Evolutionary conservation across 2,797 vertebrate species (phyloP).

Genomic region (Cirrhinus mrigala): DNA sequence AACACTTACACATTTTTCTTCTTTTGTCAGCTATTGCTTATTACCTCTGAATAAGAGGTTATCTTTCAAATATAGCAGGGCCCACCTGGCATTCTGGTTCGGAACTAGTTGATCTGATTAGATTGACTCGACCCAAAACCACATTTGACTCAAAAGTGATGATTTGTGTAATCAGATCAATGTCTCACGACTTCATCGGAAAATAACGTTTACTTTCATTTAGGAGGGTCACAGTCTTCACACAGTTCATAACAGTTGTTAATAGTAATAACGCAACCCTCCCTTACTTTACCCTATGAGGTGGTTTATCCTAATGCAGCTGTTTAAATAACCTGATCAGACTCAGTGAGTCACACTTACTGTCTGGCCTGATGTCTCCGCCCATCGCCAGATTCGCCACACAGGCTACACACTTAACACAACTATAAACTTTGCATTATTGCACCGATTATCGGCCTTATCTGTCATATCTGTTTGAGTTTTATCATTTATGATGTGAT

Average conservation of each 20-base stretch:
- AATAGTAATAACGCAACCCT: slow-evolving; percentile 1
- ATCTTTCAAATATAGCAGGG: neutral
- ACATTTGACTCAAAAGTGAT: neutral
- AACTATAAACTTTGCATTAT: neutral
- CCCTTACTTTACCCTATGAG: neutral
- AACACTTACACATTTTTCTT: neutral
- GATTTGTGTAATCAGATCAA: neutral
- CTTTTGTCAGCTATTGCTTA: slow-evolving; percentile 17
- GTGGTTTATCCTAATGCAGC: neutral
- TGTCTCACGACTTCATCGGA: neutral
- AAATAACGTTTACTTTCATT: neutral
- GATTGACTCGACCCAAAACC: slow-evolving; percentile 1
- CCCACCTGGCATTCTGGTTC: neutral
- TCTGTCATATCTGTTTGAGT: neutral
- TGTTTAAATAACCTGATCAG: slow-evolving; percentile 4
- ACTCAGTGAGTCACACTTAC: slow-evolving; percentile 8
- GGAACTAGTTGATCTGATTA: slow-evolving; percentile 24
- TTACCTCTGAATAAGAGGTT: slow-evolving; percentile 4
- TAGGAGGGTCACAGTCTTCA: neutral
- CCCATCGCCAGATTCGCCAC: neutral
- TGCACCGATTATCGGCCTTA: neutral
- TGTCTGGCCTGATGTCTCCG: neutral
- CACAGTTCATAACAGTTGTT: neutral
- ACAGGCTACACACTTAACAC: neutral
- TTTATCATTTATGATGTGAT: neutral